Base-by-base conservation (phyloP, 2,888 invertebrate genomes). In the Agrotis ipsilon region DNA sequence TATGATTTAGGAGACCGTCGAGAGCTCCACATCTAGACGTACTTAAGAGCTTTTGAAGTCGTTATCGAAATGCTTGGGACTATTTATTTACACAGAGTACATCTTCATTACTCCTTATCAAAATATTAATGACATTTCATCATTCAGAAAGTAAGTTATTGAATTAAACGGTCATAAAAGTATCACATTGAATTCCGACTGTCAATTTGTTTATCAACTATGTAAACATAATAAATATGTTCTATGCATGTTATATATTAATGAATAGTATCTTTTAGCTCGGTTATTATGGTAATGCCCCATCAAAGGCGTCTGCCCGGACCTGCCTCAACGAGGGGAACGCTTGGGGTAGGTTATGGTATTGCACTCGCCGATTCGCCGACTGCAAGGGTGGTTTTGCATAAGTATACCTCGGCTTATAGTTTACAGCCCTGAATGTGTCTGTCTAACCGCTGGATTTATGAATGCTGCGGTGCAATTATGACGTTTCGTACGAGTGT, bases 301-400 rank as follows among this genome's bases (percentile, higher is more conserved):
- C 90, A 92, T 94, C 92, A 94, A 93, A 92, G 90, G 90, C 91
- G 93, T 92, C 92, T 93, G 91, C 88, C 91, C 90, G 91, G 92
- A 91, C 93, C 93, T 92, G 89, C 92, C 93, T 89, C 93, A 92
- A 90, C 89, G 91, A 92, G 94, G 94, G 94, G 94, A 93, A 91
- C 87, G 90, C 91, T 93, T 93, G 92, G 92, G 94, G 94, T 94
- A 94, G 95, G 94, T 92, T 94, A 94, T 94, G 94, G 94, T 88
- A 91, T 92, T 95, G 95, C 94, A 95, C 92, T 92, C 92, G 92
- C 92, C 91, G 90, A 90, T 91, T 89, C 92, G 89, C 90, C 91
- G 88, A 90, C 89, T 94, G 94, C 94, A 93, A 92, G 92, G 93
- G 94, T 91, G 94, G 93, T 92, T 92, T 91, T 92, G 92, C 92